Evolutionary conservation across 2,888 invertebrate species (phyloP).

Genomic region (Drosophila leonis): DNA sequence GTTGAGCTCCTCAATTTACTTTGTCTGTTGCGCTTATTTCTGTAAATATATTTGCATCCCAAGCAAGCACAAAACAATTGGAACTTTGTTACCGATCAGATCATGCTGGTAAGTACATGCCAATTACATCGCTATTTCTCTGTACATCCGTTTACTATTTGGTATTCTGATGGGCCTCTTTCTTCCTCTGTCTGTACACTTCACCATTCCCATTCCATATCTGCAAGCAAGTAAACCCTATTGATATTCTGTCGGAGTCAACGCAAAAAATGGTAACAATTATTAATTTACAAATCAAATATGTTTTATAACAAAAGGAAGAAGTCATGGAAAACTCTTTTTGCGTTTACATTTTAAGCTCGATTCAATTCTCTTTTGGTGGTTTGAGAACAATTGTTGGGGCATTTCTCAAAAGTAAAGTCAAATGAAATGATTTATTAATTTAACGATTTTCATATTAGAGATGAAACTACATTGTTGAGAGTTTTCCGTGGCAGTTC

Average conservation of each 20-base stretch:
- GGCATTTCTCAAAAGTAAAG: no score
- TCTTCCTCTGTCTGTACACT: constrained; percentile 12
- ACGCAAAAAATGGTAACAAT: constrained; percentile 47
- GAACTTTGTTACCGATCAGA: constrained; percentile 78
- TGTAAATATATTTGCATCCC: constrained; percentile 33
- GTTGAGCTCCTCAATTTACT: constrained; percentile 17
- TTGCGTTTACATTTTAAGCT: neutral
- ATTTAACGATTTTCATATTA: no score
- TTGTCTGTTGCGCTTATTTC: constrained; percentile 23
- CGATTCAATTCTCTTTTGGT: no score
- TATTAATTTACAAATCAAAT: neutral
- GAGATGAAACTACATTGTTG: no score
- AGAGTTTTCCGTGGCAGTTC: neutral
- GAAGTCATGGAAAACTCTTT: neutral
- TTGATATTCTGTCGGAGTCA: constrained; percentile 50
- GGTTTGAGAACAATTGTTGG: no score
- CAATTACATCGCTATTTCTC: neutral
- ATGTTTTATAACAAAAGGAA: neutral
- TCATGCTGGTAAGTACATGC: constrained; percentile 65
- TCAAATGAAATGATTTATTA: no score
- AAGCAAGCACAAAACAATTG: constrained; percentile 81
- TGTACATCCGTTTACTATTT: constrained; percentile 1
- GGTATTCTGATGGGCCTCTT: constrained; percentile 16
- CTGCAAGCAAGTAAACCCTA: constrained; percentile 82
- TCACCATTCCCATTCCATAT: constrained; percentile 56